Evolutionary conservation across 2,888 invertebrate species (phyloP).

Genomic region (Eupithecia insigniata): DNA sequence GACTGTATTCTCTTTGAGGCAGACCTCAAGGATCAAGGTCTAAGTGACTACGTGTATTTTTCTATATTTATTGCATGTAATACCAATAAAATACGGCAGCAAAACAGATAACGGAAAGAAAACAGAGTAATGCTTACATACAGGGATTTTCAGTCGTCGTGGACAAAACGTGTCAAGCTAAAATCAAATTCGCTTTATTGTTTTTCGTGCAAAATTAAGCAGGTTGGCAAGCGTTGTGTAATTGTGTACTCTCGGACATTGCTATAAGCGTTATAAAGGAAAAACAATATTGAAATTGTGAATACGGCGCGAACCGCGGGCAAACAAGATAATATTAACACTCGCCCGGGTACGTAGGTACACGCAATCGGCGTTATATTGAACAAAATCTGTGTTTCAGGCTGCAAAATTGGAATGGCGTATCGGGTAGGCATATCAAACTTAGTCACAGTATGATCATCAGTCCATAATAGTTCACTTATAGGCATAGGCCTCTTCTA

Average conservation of each 20-base stretch:
- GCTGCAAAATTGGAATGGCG: slow-evolving; percentile 6
- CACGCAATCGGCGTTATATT: slow-evolving; percentile 26
- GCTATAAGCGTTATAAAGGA: background rate
- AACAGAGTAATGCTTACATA: too few relatives aligned
- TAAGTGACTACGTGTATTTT: too few relatives aligned
- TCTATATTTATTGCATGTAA: too few relatives aligned
- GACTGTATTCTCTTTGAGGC: too few relatives aligned
- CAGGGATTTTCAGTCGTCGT: background rate
- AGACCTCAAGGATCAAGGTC: too few relatives aligned
- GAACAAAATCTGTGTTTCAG: slow-evolving; percentile 20
- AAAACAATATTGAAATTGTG: slow-evolving; percentile 16
- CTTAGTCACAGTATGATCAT: background rate
- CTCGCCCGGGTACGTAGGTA: slow-evolving; percentile 1
- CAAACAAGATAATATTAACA: slow-evolving; percentile 25
- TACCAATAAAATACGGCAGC: background rate
- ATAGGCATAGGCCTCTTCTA: too few relatives aligned
- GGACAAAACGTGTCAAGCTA: background rate
- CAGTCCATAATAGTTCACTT: background rate
- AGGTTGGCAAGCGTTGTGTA: background rate
- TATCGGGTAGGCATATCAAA: background rate
- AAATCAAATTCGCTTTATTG: background rate
- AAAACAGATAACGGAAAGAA: too few relatives aligned
- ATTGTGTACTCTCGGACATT: background rate
- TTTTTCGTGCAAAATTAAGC: slow-evolving; percentile 8
- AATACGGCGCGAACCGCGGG: slow-evolving; percentile 9